Evolutionary conservation across 2,888 invertebrate genomes (phyloP).

Genomic region (Isoperla grammatica): DNA sequence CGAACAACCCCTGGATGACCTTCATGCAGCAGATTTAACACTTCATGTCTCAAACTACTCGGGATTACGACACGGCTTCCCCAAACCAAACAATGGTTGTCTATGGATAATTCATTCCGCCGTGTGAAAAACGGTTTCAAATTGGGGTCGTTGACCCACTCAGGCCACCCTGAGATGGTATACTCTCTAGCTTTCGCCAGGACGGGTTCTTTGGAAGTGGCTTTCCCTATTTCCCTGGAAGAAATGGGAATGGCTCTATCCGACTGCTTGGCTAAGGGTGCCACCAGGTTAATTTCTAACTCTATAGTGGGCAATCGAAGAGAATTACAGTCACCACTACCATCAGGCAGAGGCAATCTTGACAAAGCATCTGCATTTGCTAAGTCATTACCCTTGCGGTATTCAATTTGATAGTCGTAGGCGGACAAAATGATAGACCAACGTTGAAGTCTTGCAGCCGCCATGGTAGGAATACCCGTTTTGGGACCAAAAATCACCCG

Average conservation of each 20-base stretch:
- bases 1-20: slow-evolving; percentile 11
- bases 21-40: slow-evolving; percentile 8
- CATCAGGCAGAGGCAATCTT: no score
- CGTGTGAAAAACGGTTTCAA: slow-evolving; percentile 8
- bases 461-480: slow-evolving; percentile 31
- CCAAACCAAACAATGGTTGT: slow-evolving; percentile 30
- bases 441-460: slow-evolving; percentile 31
- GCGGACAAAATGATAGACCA: slow-evolving; percentile 32
- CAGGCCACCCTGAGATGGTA: slow-evolving; percentile 17
- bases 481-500: slow-evolving; percentile 31
- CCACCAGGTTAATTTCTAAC: not conserved
- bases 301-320: not conserved
- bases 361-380: slow-evolving; percentile 15
- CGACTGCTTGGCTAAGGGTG: not conserved
- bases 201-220: not conserved
- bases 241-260: not conserved
- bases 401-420: slow-evolving; percentile 31
- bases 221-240: not conserved
- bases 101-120: slow-evolving; percentile 4
- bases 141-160: not conserved
- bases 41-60: not conserved
- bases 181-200: not conserved
- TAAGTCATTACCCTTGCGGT: not conserved
- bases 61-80: slow-evolving; percentile 30
- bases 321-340: no score